These are phyloP conservation scores for Calcarius lapponicus DNA, from an alignment of 2,797 vertebrate species.

Conservation along the genomic window DNA sequence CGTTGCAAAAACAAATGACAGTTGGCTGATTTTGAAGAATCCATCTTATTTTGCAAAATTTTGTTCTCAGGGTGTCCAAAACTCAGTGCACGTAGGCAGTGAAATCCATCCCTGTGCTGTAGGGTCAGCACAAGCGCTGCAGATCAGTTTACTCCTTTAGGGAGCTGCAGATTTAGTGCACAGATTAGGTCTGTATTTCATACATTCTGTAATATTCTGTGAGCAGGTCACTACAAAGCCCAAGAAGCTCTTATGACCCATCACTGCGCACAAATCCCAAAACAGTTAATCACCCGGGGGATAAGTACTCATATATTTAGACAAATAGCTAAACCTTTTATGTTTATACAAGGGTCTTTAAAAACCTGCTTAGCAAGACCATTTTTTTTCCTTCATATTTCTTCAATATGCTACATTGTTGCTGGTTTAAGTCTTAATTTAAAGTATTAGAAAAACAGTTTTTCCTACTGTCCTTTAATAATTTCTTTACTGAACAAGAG, in stretches of 20 bases:
- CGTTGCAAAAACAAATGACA: background rate
- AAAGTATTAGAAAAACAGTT: background rate
- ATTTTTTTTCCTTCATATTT: background rate
- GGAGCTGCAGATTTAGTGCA: background rate
- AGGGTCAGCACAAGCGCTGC: background rate
- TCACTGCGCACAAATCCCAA: background rate
- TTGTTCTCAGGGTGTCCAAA: background rate
- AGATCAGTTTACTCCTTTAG: background rate
- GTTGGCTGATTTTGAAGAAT: background rate
- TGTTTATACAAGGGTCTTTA: background rate
- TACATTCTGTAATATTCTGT: background rate
- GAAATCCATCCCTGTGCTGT: background rate
- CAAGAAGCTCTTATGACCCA: background rate
- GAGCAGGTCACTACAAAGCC: background rate
- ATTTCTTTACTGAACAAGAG: background rate
- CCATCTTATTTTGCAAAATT: background rate
- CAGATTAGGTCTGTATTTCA: background rate
- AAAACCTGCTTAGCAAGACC: background rate
- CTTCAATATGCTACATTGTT: background rate
- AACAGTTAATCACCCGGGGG: accelerated
- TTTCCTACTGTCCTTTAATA: background rate
- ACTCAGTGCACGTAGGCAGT: accelerated
- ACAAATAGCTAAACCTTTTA: background rate
- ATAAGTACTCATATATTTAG: background rate
- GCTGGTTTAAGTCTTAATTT: background rate